Conservation (phyloP, 2,113 vertebrate species). For the Stegastes partitus region DNA sequence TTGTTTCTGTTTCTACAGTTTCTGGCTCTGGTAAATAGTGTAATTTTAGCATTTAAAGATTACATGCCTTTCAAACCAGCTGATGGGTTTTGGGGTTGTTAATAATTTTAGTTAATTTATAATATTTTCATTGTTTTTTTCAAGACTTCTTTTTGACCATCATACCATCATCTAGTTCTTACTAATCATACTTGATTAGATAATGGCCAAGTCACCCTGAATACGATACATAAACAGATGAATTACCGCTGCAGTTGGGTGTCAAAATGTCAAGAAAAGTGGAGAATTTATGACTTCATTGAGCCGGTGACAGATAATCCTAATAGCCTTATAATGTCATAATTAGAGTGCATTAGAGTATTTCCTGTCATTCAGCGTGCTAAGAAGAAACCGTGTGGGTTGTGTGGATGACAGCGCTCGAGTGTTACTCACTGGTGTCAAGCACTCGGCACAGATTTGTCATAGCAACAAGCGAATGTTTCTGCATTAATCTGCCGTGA, state of each 20-base stretch:
- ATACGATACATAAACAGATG: background rate
- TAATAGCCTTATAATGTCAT: constrained; percentile 37
- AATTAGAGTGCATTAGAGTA: constrained; percentile 18
- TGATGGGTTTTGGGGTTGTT: too few species aligned
- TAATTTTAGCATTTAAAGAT: too few species aligned
- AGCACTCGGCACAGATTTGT: constrained; percentile 51
- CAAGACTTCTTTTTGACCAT: too few species aligned
- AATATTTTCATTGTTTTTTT: too few species aligned
- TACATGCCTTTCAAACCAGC: too few species aligned
- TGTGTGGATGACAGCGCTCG: constrained; percentile 31
- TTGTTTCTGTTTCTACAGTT: too few species aligned
- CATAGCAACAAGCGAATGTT: constrained; percentile 61
- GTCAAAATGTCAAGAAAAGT: background rate
- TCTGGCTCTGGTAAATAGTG: too few species aligned
- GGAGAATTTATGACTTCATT: constrained; percentile 22
- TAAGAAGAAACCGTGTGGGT: constrained; percentile 20
- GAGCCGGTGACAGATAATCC: constrained; percentile 1
- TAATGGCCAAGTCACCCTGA: background rate
- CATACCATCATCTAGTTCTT: too few species aligned
- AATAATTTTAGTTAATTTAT: too few species aligned
- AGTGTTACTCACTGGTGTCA: constrained; percentile 41
- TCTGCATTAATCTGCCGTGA: constrained; percentile 30
- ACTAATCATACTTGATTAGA: background rate
- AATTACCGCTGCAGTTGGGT: background rate
- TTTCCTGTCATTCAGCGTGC: constrained; percentile 43